These are phyloP conservation scores for Epinotia brunnichana DNA, from an alignment of 2,888 invertebrate genomes.

Conservation along the genomic window DNA sequence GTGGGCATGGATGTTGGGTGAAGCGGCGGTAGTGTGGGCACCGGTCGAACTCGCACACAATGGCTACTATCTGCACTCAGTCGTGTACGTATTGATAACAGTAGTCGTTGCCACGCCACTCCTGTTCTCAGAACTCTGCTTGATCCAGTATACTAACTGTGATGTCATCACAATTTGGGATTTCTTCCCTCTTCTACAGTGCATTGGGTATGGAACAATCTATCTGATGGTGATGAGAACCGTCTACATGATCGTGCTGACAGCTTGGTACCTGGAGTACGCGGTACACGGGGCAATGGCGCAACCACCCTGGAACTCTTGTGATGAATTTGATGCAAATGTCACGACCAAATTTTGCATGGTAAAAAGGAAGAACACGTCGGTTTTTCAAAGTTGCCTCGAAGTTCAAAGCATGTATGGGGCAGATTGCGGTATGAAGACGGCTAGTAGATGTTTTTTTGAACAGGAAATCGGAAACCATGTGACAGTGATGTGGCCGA, in stretches of 20 bases:
- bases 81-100: slow-evolving; percentile 58
- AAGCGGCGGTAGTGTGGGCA: slow-evolving; percentile 55
- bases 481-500: slow-evolving; percentile 53
- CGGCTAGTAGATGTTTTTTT: slow-evolving; percentile 71
- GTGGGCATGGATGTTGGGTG: slow-evolving; percentile 74
- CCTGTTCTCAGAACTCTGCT: slow-evolving; percentile 73
- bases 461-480: slow-evolving; percentile 68
- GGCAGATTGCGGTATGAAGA: slow-evolving; percentile 73
- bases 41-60: slow-evolving; percentile 62
- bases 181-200: slow-evolving; percentile 69
- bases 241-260: slow-evolving; percentile 61
- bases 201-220: slow-evolving; percentile 65
- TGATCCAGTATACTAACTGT: slow-evolving; percentile 74
- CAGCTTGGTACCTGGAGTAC: slow-evolving; percentile 71
- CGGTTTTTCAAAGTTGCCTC: slow-evolving; percentile 73
- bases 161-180: slow-evolving; percentile 70
- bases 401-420: slow-evolving; percentile 67
- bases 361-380: slow-evolving; percentile 71
- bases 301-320: slow-evolving; percentile 72
- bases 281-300: slow-evolving; percentile 65
- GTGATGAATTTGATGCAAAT: slow-evolving; percentile 58
- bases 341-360: slow-evolving; percentile 62
- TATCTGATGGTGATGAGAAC: slow-evolving; percentile 65
- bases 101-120: slow-evolving; percentile 72
- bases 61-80: slow-evolving; percentile 63